Evolutionary conservation across 2,797 vertebrate species (phyloP).

Genomic region (Muraenolepis orangiensis): DNA sequence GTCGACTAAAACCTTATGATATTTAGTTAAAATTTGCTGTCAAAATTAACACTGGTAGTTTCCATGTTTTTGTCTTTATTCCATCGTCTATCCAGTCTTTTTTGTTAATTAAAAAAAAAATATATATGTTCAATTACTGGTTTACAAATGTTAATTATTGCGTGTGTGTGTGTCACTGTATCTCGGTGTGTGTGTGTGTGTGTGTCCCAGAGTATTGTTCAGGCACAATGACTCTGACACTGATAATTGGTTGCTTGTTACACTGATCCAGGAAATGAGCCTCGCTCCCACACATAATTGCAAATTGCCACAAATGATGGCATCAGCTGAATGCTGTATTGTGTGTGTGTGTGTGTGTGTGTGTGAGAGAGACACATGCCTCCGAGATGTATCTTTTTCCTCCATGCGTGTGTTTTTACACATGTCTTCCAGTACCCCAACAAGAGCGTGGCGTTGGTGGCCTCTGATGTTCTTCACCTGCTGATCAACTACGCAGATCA

Average conservation of each 20-base stretch:
- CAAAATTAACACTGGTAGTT: no score
- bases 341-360: not conserved
- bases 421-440: constrained; percentile 84
- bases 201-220: not conserved
- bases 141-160: not conserved
- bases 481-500: constrained; percentile 89
- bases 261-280: not conserved
- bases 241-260: not conserved
- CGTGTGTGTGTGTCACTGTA: not conserved
- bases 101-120: not conserved
- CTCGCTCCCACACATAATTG: not conserved
- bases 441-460: constrained; percentile 93
- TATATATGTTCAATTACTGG: not conserved
- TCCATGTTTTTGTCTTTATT: constrained; percentile 24
- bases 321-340: constrained; percentile 12
- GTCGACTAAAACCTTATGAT: no score
- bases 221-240: not conserved
- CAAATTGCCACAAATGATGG: constrained; percentile 13
- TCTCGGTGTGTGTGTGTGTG: not conserved
- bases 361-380: constrained; percentile 3
- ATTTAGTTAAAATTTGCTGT: no score
- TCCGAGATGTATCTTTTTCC: not conserved
- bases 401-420: not conserved
- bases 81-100: not conserved
- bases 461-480: constrained; percentile 93